Evolutionary conservation across 2,888 invertebrate genomes (phyloP), one percentile per base, ranked within the genome.

Genomic region (Lasioglossum lativentre): DNA sequence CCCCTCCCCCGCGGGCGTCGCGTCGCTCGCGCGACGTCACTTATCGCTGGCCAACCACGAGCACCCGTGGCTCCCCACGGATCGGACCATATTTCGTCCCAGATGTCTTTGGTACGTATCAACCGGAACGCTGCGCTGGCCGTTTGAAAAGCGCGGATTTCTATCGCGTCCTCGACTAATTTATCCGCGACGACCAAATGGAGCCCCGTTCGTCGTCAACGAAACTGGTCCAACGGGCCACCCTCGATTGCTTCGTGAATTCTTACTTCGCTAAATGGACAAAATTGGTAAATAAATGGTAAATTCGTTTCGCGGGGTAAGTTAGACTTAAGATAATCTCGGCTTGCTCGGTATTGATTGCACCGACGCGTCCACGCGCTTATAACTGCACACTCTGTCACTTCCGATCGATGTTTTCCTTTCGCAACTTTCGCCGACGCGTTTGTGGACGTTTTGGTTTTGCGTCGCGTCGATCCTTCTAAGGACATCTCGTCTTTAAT

Each of bases 31-130:
- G 86, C 73, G 66, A 73, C 82, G 86, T 86, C 87, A 90, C 86
- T 90, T 90, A 90, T 88, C 90, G 90, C 90, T 68, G 77, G 74
- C 83, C 86, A 85, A 86, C 85, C 88, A 86, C 84, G 82, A 70
- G 72, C 68, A 68, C n/a, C 40, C 72, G 75, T 66, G 72, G 75
- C 75, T 14, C 27, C 38, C 38, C 75, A 14, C 27, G 45, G 45
- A 38, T 66, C 70, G 19, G 71, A 75, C 78, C 80, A 82, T 85
- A 77, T 85, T 83, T 88, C 85, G 76, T 81, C 78, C 42, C 78
- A 66, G 70, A 47, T 77, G 80, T 75, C 80, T 80, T 72, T 47
- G 72, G 81, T 72, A 73, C 40, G 73, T 81, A 72, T 77, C 66
- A 27, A 52, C 72, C 19, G 52, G 52, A 78, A 75, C 74, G 68